Evolutionary conservation across 2,888 invertebrate genomes (phyloP), one percentile per base, ranked within the genome.

Genomic region (Stegophylla sp.): DNA sequence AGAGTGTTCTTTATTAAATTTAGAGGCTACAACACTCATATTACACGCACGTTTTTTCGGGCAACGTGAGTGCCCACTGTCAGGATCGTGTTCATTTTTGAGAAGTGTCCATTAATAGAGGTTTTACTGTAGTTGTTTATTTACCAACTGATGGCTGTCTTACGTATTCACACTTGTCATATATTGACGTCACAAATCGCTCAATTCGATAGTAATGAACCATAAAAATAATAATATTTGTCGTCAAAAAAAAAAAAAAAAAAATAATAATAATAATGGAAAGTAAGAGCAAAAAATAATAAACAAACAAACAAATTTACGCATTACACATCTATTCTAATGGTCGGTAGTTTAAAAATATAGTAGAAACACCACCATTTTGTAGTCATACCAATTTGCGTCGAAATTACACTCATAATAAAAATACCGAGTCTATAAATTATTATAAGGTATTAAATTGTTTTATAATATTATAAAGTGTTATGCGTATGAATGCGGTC

Each of bases 201-300:
- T 69, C 48, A 61, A 20, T 41, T 34, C 1, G 12, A n/a, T n/a
- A 45, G 61, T 69, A 79, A 67, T 48, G 41, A 12, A 23, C 69
- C 67, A 20, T 77, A 69, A 56, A 34, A 79, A 79, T 48, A 61
- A 79, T 34, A 34, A 7, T 34, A 69, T 45, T 77, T 45, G 26
- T 28, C n/a, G 56, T 43, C 20, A 20, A 74, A n/a, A 51, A 67
- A 67, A 10, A 26, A 20, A 74, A n/a, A 51, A 67, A 67, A 10
- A 26, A 26, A 59, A 61, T 48, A 43, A 53, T 59, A 43, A 59
- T 51, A 56, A 56, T 43, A 17, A 56, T 59, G 10, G 43, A 76
- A 56, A 67, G 77, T 77, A 79, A 79, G 69, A 79, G 59, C 48
- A 69, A 79, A 34, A 5, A 34, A 5, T 34, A n/a, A n/a, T 34